These are phyloP conservation scores for Myocastor coypus DNA, from an alignment of 2,113 vertebrate genomes.

Conservation along the genomic window DNA sequence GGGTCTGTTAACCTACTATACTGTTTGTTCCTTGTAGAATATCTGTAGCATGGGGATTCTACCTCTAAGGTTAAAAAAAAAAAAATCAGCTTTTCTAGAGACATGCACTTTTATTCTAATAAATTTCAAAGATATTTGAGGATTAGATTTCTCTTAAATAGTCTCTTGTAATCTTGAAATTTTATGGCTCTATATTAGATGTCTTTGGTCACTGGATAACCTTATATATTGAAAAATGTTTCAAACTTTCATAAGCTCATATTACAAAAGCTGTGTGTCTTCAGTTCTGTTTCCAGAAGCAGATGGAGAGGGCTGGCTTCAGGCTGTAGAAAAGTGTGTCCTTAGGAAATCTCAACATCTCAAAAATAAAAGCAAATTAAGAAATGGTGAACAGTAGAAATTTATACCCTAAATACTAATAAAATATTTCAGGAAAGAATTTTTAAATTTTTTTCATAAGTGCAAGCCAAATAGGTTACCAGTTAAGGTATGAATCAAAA, in stretches of 20 bases:
- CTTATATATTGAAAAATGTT: neutral
- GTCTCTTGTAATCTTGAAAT: neutral
- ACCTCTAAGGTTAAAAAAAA: neutral
- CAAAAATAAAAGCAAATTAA: slow-evolving; percentile 8
- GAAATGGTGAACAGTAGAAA: neutral
- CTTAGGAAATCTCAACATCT: neutral
- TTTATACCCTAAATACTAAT: neutral
- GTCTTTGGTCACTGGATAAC: neutral
- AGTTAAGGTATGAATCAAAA: neutral
- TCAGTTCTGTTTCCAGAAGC: neutral
- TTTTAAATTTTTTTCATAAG: neutral
- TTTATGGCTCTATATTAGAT: neutral
- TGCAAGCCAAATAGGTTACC: neutral
- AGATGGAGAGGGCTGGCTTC: neutral
- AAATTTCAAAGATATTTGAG: neutral
- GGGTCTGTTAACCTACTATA: neutral
- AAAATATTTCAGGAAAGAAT: slow-evolving; percentile 21
- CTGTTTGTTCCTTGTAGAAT: neutral
- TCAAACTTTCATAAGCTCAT: neutral
- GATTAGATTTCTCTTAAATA: neutral
- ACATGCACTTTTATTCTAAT: neutral
- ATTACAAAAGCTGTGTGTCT: neutral
- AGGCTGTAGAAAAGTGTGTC: neutral
- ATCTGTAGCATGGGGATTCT: neutral
- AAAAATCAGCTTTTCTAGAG: neutral